Conservation (phyloP, 2,113 vertebrate species). For the Ophthalmotilapia sp. region DNA sequence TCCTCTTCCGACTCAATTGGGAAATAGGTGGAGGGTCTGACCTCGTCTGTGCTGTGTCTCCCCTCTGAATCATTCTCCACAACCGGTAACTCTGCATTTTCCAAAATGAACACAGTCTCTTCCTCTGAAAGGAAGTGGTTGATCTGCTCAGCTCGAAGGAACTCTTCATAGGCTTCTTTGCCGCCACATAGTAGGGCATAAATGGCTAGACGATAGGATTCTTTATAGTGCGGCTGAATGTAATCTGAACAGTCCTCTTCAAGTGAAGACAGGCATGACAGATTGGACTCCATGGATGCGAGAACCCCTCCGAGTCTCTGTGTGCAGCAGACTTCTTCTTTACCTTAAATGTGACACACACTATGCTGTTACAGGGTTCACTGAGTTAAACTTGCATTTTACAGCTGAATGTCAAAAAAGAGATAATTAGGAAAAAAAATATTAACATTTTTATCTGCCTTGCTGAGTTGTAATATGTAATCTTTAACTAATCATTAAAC, state of each 20-base stretch:
- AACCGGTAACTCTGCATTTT: conserved; percentile 69
- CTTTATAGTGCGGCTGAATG: conserved; percentile 86
- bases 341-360: neutral
- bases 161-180: conserved; percentile 81
- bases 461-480: neutral
- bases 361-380: neutral
- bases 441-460: neutral
- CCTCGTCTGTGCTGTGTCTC: conserved; percentile 42
- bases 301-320: neutral
- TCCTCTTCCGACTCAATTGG: conserved; percentile 85
- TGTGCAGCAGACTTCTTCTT: neutral
- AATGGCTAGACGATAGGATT: conserved; percentile 84
- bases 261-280: conserved; percentile 80
- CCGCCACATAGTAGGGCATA: conserved; percentile 84
- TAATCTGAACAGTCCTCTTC: conserved; percentile 75
- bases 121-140: conserved; percentile 82
- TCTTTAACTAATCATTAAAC: neutral
- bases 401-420: neutral
- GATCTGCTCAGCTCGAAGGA: conserved; percentile 80
- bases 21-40: conserved; percentile 84
- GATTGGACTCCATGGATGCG: conserved; percentile 73
- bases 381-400: neutral
- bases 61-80: conserved; percentile 50
- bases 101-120: conserved; percentile 82
- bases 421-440: neutral